A percentile compares a stretch with the other conserved stretches of the same genome.
Evolutionary conservation across 1,140 invertebrate species (phyloP).

Genomic region (Temnothorax curvispinosus): DNA sequence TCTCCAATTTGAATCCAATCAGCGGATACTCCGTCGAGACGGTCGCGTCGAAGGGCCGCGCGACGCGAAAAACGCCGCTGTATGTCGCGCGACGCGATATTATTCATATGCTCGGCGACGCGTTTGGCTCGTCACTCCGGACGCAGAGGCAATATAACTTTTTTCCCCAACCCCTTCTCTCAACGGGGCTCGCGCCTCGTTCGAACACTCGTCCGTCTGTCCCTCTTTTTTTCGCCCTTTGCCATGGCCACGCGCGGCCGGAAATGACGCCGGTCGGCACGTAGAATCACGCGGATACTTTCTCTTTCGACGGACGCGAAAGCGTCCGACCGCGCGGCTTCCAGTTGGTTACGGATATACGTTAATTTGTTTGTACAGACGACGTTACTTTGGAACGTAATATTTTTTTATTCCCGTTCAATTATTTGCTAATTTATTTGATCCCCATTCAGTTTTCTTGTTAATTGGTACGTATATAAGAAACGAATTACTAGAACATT

Average conservation of each 20-base stretch:
- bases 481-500: neutral
- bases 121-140: constrained; percentile 72
- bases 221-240: constrained; percentile 22
- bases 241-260: constrained; percentile 36
- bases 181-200: neutral
- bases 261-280: constrained; percentile 60
- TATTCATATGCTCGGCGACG: constrained; percentile 79
- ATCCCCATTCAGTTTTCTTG: no score
- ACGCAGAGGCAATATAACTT: constrained; percentile 79
- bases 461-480: neutral
- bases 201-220: constrained; percentile 29
- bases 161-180: constrained; percentile 59
- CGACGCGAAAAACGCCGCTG: constrained; percentile 67
- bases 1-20: constrained; percentile 82
- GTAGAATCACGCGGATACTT: constrained; percentile 25
- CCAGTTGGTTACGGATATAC: neutral
- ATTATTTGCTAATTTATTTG: no score
- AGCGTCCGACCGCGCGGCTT: neutral
- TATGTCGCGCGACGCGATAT: constrained; percentile 74
- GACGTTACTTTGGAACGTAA: neutral
- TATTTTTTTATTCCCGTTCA: neutral
- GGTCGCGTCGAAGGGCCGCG: constrained; percentile 36
- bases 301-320: constrained; percentile 18
- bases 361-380: neutral
- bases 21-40: constrained; percentile 71